Base-by-base conservation (phyloP, 2,113 vertebrate genomes). In the Neoarius graeffei region DNA sequence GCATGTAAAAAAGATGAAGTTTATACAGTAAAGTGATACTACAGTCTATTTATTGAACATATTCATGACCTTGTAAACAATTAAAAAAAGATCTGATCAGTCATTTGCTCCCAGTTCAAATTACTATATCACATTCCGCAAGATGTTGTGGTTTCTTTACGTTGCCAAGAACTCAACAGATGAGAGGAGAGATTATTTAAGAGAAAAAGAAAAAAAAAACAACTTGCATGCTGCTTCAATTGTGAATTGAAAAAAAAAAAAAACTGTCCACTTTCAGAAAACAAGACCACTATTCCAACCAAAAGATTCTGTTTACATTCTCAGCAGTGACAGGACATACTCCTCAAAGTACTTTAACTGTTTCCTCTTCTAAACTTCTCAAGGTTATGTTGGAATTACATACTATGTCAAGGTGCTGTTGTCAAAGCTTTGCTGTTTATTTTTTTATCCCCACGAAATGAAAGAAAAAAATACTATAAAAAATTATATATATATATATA, bases 21-120 rank as follows among this genome's bases (percentile, higher is more conserved):
- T 99, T 99, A 99, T 99, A 99, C 98, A 98, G 98, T 99, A 97
- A 97, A 96, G 98, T 99, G 97, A 97, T 98, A 99, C 96, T 97
- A 97, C 96, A 96, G 94, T 97, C 97, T 99, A 99, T 99, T 99
- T 99, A 99, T 99, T 99, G 97, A 99, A 97, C 97, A 97, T 98
- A 97, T 97, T 97, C 97, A 98, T 99, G 97, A 98, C 96, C 97
- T 97, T 97, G 96, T 98, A 96, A 98, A 97, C 97, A 97, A 97
- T 96, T 95, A 95, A 95, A 96, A 96, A 96, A 95, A 95, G 85
- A 96, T 95, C 94, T 95, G 94, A 95, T 95, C 94, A 97, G 97
- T 98, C 96, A 97, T 97, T 97, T 97, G 97, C 96, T 96, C 98
- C 98, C 97, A 99, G 97, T 95, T 96, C 96, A 94, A 96, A 95